Conservation (phyloP, 1,140 invertebrate species). For the Drosophila simulans region DNA sequence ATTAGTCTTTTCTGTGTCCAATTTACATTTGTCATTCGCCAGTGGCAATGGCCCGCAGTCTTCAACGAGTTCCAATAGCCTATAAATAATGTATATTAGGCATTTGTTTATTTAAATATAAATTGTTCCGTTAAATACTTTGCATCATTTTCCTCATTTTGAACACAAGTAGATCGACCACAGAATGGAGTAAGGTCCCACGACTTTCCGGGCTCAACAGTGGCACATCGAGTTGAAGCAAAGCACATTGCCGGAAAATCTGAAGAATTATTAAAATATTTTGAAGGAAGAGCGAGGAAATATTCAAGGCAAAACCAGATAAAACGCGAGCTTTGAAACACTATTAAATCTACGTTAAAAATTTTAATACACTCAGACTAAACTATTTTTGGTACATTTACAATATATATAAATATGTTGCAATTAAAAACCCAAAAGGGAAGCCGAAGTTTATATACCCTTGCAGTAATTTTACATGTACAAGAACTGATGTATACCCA, state of each 20-base stretch:
- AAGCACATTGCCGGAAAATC: constrained; percentile 96
- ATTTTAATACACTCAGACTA: no score
- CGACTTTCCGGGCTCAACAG: constrained; percentile 91
- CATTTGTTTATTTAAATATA: neutral
- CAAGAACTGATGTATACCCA: no score
- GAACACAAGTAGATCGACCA: constrained; percentile 93
- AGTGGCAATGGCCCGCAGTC: constrained; percentile 94
- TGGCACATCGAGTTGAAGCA: constrained; percentile 94
- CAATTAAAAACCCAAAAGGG: no score
- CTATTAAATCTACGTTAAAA: no score
- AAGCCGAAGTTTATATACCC: no score
- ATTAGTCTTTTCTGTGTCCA: constrained; percentile 93
- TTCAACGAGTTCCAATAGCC: constrained; percentile 92
- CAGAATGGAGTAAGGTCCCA: constrained; percentile 95
- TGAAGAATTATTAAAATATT: constrained; percentile 78
- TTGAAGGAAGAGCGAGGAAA: neutral
- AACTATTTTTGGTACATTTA: no score
- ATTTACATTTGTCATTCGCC: constrained; percentile 94
- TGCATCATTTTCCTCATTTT: constrained; percentile 89
- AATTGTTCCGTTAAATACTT: constrained; percentile 47
- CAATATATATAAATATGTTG: no score
- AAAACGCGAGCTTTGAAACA: no score
- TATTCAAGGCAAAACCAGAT: no score
- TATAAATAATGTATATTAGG: constrained; percentile 35
- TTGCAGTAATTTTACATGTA: no score